Evolutionary conservation across 2,113 vertebrate genomes (phyloP).

Genomic region (Stomatorhinus ivindoensis): DNA sequence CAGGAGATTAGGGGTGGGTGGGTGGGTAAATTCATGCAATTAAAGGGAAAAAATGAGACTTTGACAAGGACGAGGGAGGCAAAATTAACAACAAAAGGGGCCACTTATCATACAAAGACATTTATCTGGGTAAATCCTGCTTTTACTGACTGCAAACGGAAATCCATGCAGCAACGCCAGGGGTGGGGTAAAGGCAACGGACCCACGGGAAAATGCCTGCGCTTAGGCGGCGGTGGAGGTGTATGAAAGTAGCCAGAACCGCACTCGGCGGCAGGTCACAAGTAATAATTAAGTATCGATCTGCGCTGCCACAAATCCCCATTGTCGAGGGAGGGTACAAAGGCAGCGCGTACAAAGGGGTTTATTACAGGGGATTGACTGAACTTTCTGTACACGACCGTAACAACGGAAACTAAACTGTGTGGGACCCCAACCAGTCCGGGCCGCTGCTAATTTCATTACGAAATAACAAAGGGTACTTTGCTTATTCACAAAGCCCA

Average conservation of each 20-base stretch:
- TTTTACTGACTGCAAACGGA: slow-evolving; percentile 17
- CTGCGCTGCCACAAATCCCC: slow-evolving; percentile 13
- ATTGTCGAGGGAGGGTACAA: background rate
- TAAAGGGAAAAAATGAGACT: slow-evolving; percentile 41
- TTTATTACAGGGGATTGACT: background rate
- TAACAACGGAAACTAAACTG: background rate
- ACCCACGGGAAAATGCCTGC: slow-evolving; percentile 9
- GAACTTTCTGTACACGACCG: background rate
- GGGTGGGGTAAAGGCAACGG: background rate
- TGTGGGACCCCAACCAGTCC: background rate
- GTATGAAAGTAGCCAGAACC: background rate
- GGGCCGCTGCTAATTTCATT: background rate
- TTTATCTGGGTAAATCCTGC: slow-evolving; percentile 24
- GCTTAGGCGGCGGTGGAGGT: background rate
- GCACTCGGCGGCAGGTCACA: slow-evolving; percentile 12
- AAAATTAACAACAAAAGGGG: slow-evolving; percentile 35
- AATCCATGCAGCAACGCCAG: background rate
- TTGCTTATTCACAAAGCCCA: background rate
- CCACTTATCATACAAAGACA: slow-evolving; percentile 28
- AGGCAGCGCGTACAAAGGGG: background rate
- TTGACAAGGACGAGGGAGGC: slow-evolving; percentile 38
- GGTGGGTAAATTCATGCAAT: slow-evolving; percentile 44
- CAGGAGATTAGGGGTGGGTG: slow-evolving; percentile 37
- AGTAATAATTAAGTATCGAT: slow-evolving; percentile 28
- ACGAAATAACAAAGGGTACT: background rate